A percentile compares a stretch with the other conserved stretches of the same genome.
Conservation (phyloP, 2,888 invertebrate species). For the Eilema griseolum region DNA sequence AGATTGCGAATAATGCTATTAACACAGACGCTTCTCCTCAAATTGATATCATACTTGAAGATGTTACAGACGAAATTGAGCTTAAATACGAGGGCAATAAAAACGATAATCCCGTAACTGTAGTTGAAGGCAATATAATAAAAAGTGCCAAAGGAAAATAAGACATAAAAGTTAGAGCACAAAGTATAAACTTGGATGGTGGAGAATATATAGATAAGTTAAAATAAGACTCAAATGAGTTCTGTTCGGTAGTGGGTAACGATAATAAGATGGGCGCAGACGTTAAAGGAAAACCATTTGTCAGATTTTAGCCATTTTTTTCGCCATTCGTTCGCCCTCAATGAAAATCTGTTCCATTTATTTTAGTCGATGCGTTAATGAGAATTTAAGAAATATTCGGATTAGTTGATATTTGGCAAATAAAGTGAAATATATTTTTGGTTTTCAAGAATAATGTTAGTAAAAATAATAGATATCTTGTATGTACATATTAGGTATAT, state of each 20-base stretch:
- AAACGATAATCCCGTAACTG: slow-evolving; percentile 51
- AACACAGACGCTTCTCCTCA: slow-evolving; percentile 87
- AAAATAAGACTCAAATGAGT: slow-evolving; percentile 83
- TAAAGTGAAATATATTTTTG: background rate
- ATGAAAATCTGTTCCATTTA: slow-evolving; percentile 86
- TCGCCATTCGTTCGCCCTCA: slow-evolving; percentile 80
- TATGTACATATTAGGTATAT: too few species aligned
- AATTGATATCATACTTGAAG: slow-evolving; percentile 82
- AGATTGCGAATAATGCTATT: slow-evolving; percentile 87
- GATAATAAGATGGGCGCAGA: slow-evolving; percentile 87
- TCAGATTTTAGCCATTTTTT: slow-evolving; percentile 85
- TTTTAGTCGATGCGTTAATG: slow-evolving; percentile 76
- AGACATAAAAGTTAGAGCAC: slow-evolving; percentile 42
- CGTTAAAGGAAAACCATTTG: slow-evolving; percentile 87
- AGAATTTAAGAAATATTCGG: slow-evolving; percentile 62
- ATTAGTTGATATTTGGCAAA: slow-evolving; percentile 19
- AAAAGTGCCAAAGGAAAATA: slow-evolving; percentile 53
- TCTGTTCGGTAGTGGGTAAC: slow-evolving; percentile 86
- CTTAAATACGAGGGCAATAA: slow-evolving; percentile 50
- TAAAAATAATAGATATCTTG: too few species aligned
- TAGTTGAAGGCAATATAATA: slow-evolving; percentile 55
- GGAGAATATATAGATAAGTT: slow-evolving; percentile 61
- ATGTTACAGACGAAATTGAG: slow-evolving; percentile 58
- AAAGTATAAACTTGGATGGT: slow-evolving; percentile 57
- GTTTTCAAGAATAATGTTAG: too few species aligned